These are phyloP conservation scores for Notolabrus celidotus DNA, from an alignment of 2,797 vertebrate species.

Conservation along the genomic window DNA sequence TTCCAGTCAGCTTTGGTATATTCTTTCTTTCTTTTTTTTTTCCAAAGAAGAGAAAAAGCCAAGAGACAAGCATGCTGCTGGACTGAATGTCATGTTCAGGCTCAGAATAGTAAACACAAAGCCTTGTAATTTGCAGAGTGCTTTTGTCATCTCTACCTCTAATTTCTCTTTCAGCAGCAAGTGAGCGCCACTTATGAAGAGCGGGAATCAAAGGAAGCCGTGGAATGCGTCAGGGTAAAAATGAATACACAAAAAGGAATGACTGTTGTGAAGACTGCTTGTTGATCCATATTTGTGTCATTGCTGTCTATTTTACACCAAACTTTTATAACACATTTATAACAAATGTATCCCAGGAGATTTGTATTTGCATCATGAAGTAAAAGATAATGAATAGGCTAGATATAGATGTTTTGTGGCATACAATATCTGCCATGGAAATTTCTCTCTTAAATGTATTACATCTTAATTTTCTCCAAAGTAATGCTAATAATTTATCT, in stretches of 20 bases:
- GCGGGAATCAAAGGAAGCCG: conserved; percentile 56
- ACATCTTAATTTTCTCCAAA: too few relatives aligned
- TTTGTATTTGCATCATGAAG: too few relatives aligned
- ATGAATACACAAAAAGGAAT: conserved; percentile 49
- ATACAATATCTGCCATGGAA: too few relatives aligned
- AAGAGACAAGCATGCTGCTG: conserved; percentile 58
- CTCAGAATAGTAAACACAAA: conserved; percentile 83
- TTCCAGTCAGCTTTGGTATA: conserved; percentile 74
- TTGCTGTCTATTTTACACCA: too few relatives aligned
- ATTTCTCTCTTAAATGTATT: too few relatives aligned
- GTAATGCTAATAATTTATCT: too few relatives aligned
- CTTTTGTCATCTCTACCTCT: conserved; percentile 82
- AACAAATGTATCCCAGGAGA: too few relatives aligned
- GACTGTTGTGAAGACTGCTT: conserved; percentile 7
- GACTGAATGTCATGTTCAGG: conserved; percentile 70
- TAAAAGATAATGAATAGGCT: too few relatives aligned
- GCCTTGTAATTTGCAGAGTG: conserved; percentile 83
- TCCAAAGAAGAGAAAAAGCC: conserved; percentile 45
- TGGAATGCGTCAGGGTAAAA: conserved; percentile 65
- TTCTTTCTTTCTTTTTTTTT: conserved; percentile 48
- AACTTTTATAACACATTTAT: too few relatives aligned
- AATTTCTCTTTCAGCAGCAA: conserved; percentile 70
- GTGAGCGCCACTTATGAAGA: conserved; percentile 62
- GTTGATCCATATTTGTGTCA: conserved; percentile 11
- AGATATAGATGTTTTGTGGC: too few relatives aligned